Evolutionary conservation across 2,113 vertebrate species (phyloP).

Genomic region (Naja naja): DNA sequence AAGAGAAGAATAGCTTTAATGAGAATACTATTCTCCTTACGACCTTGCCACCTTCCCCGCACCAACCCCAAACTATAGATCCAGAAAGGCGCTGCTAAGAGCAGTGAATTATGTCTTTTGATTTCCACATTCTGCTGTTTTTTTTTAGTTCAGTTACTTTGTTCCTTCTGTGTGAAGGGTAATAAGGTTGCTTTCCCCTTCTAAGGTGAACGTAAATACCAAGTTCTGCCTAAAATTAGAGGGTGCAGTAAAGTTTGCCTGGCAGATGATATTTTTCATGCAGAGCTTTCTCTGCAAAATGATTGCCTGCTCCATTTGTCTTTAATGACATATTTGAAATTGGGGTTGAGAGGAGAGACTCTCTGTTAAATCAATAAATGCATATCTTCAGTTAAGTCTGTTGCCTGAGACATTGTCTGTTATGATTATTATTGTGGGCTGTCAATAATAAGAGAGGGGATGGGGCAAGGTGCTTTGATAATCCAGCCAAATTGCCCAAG

Average conservation of each 20-base stretch:
- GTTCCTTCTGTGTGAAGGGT: background rate
- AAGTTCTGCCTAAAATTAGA: background rate
- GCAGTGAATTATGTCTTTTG: background rate
- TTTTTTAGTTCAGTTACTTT: background rate
- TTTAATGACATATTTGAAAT: background rate
- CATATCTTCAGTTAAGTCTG: background rate
- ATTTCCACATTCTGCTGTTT: background rate
- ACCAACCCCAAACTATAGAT: background rate
- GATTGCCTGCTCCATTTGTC: background rate
- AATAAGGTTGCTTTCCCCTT: background rate
- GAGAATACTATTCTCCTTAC: background rate
- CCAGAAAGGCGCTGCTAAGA: background rate
- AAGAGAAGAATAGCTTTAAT: background rate
- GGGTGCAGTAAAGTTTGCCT: background rate
- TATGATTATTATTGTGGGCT: conserved; percentile 2
- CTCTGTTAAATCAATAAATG: background rate
- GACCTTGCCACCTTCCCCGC: background rate
- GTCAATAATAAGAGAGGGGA: conserved; percentile 37
- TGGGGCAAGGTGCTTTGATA: rapidly evolving
- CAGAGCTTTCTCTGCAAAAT: background rate
- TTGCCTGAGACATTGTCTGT: background rate
- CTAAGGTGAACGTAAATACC: conserved; percentile 10
- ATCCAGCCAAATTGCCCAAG: background rate
- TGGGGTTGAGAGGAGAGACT: background rate
- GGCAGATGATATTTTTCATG: background rate